Evolutionary conservation across 2,888 invertebrate species (phyloP), one percentile per base, ranked within the genome.

Genomic region (Leucoptera coffeella): DNA sequence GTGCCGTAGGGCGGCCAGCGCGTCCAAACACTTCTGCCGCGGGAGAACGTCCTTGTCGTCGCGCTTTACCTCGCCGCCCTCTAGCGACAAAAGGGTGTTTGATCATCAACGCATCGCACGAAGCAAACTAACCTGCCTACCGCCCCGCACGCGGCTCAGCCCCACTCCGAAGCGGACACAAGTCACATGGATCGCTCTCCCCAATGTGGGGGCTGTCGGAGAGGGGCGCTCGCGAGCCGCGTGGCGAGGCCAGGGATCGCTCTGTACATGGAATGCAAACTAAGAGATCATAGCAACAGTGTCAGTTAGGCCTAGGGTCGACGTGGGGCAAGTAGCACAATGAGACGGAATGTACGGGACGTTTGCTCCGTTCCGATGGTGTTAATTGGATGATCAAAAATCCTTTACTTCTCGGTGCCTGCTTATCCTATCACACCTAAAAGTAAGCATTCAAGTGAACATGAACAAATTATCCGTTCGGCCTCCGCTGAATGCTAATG

Each of bases 1-100:
- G 85, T 95, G 96, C 79, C 99, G 91, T 75, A 99, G 87, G 76
- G 93, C 92, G 78, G 97, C 96, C 78, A 99, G 87, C 78, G 97
- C 96, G 82, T 94, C 88, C 80, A 99, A 88, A 85, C 97, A 97
- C 80, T 94, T 94, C 80, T 92, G 90, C 80, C 92, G 91, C 82
- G 94, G 91, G 77, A 97, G 87, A 72, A 92, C 86, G 78, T 95
- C 95, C 76, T 83, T 82, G 78, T 81, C 81, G 77, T 81, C 81
- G 74, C 80, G 78, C 74, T 65, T 74, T 73, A 65, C 73, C 71
- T 73, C 64, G 71, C 71, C 78, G 55, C 74, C 64, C 62, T 71
- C 59, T 73, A 71, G 67, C 64, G 65, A 64, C 69, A 67, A 65
- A 80, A 81, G 81, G 81, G 80, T 82, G 81, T 82, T 82, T 82